phyloP scores from a whole-genome alignment of 2,113 vertebrate species.

The Ictidomys tridecemlineatus region DNA sequence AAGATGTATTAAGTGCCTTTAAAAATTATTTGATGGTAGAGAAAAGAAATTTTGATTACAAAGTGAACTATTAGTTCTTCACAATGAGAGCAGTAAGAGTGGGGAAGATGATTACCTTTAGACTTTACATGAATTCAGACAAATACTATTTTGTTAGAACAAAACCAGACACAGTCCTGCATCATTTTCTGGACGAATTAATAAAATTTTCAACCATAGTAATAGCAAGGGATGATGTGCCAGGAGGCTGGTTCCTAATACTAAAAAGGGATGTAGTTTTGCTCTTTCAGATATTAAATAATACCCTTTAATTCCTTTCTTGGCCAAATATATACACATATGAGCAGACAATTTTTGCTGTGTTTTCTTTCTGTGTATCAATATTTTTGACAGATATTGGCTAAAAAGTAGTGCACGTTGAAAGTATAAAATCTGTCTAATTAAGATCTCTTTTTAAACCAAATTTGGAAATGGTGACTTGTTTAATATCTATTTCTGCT shows the following conservation, averaged over 20 bases:
- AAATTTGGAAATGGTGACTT: slow-evolving; percentile 25
- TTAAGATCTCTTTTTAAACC: slow-evolving; percentile 11
- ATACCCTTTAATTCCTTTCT: neutral
- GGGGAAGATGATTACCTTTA: slow-evolving; percentile 39
- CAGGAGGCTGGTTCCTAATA: neutral
- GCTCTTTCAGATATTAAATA: neutral
- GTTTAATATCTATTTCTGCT: slow-evolving; percentile 24
- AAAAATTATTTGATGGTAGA: neutral
- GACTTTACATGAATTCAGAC: neutral
- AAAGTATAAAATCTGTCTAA: neutral
- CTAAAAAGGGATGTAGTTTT: slow-evolving; percentile 27
- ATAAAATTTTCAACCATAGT: neutral
- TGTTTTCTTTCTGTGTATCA: neutral
- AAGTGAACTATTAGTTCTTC: slow-evolving; percentile 6
- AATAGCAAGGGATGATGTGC: neutral
- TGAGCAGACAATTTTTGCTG: neutral
- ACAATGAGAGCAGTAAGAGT: neutral
- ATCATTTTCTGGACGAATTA: slow-evolving; percentile 32
- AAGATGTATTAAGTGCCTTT: slow-evolving; percentile 10
- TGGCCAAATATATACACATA: neutral
- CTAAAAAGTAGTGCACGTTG: slow-evolving; percentile 16
- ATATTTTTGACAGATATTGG: neutral
- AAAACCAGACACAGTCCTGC: neutral
- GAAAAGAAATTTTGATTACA: neutral
- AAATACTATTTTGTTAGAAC: slow-evolving; percentile 17